phyloP scores from a whole-genome alignment of 2,888 invertebrate genomes.

The Amphipyra berbera region DNA sequence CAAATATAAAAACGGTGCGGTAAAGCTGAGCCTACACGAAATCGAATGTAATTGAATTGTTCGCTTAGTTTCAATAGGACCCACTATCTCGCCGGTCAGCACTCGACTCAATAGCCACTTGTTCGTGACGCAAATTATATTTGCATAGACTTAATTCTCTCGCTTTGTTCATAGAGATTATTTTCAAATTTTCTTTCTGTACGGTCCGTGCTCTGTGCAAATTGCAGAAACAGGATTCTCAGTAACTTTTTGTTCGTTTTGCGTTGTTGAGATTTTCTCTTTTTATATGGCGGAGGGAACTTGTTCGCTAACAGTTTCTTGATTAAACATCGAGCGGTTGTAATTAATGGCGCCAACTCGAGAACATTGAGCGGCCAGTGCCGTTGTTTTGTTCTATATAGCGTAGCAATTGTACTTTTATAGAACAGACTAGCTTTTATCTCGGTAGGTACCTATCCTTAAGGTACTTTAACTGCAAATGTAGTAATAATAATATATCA shows the following conservation, averaged over 20 bases:
- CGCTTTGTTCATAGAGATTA: constrained; percentile 43
- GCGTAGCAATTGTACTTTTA: constrained; percentile 10
- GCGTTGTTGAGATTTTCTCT: constrained; percentile 49
- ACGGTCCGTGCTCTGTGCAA: constrained; percentile 13
- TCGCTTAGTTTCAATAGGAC: constrained; percentile 59
- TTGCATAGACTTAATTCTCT: constrained; percentile 59
- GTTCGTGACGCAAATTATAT: constrained; percentile 60
- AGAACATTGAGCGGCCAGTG: constrained; percentile 49
- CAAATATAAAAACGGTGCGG: constrained; percentile 60
- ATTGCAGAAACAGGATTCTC: constrained; percentile 33
- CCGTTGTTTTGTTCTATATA: constrained; percentile 31
- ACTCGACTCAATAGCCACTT: constrained; percentile 51
- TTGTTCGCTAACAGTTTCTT: constrained; percentile 59
- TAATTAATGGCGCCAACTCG: constrained; percentile 63
- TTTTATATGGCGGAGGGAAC: constrained; percentile 45
- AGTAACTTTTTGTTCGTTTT: constrained; percentile 37
- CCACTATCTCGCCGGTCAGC: constrained; percentile 59
- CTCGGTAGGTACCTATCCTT: not conserved
- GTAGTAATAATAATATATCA: constrained; percentile 32
- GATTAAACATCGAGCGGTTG: constrained; percentile 64
- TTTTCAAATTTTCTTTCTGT: constrained; percentile 40
- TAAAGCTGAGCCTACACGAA: constrained; percentile 46
- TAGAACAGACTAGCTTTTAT: constrained; percentile 17
- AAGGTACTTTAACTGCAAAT: not conserved
- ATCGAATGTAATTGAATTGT: constrained; percentile 68